Conservation (phyloP, 2,797 vertebrate genomes). For the Acropternis orthonyx region DNA sequence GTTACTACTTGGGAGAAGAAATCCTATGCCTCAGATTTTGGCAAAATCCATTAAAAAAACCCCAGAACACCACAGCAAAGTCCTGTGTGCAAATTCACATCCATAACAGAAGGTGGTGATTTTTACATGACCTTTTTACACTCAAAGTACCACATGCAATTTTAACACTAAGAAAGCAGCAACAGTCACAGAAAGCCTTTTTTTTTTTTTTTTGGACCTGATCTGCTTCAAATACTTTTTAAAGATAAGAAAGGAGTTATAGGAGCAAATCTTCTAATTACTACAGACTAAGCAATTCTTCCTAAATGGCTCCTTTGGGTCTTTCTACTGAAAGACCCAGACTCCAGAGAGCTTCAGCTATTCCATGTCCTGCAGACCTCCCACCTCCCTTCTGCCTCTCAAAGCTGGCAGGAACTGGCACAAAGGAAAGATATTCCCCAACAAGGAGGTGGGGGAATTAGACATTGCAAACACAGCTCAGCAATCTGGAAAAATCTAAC, state of each 20-base stretch:
- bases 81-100: not conserved
- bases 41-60: not conserved
- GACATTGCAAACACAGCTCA: not conserved
- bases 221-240: not conserved
- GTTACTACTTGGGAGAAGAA: not conserved
- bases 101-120: not conserved
- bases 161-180: not conserved
- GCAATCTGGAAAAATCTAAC: conserved; percentile 13
- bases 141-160: fast-evolving
- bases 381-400: not conserved
- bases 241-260: not conserved
- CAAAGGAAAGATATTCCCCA: not conserved
- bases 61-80: fast-evolving
- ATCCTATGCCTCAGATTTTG: not conserved
- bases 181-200: not conserved
- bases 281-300: not conserved
- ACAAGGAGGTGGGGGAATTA: not conserved
- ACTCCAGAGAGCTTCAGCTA: not conserved
- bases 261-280: not conserved
- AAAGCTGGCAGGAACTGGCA: not conserved
- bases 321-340: not conserved
- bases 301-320: not conserved
- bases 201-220: not conserved
- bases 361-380: not conserved
- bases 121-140: not conserved